phyloP scores from a whole-genome alignment of 2,888 invertebrate species.

The Sinohyriopsis cumingii region DNA sequence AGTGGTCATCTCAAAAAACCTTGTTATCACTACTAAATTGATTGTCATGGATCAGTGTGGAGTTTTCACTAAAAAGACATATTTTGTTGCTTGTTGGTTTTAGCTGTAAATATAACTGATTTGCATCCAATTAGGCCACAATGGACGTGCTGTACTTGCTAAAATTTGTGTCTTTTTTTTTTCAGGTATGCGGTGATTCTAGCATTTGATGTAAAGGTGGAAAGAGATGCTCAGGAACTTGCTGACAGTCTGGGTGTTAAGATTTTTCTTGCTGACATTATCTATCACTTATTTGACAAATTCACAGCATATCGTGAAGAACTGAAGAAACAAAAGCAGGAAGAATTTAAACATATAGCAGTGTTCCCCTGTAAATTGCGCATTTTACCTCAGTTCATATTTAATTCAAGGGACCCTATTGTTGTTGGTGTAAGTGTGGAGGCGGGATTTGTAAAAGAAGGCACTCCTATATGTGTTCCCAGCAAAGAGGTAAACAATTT shows the following conservation, averaged over 20 bases:
- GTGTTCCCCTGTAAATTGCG: slow-evolving; percentile 95
- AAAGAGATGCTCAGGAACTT: slow-evolving; percentile 97
- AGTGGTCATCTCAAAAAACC: too few species aligned
- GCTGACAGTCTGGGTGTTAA: slow-evolving; percentile 87
- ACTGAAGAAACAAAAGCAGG: slow-evolving; percentile 89
- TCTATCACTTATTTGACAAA: slow-evolving; percentile 99
- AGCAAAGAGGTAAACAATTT: slow-evolving; percentile 82
- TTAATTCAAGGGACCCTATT: slow-evolving; percentile 99
- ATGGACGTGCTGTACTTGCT: too few species aligned
- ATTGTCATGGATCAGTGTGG: too few species aligned
- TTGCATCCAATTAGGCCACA: too few species aligned
- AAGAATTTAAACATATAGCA: slow-evolving; percentile 96
- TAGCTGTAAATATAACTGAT: too few species aligned
- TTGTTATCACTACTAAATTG: too few species aligned
- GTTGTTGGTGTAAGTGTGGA: slow-evolving; percentile 96
- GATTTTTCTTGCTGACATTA: slow-evolving; percentile 98
- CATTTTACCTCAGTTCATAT: slow-evolving; percentile 89
- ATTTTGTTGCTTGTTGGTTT: too few species aligned
- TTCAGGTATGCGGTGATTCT: slow-evolving; percentile 93
- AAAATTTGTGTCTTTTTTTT: background rate
- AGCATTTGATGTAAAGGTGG: slow-evolving; percentile 99
- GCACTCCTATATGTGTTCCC: slow-evolving; percentile 98
- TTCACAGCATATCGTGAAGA: slow-evolving; percentile 89
- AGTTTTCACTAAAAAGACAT: too few species aligned
- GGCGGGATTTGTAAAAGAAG: slow-evolving; percentile 94